Conservation (phyloP, 2,888 invertebrate genomes). For the Sinotaia quadrata region DNA sequence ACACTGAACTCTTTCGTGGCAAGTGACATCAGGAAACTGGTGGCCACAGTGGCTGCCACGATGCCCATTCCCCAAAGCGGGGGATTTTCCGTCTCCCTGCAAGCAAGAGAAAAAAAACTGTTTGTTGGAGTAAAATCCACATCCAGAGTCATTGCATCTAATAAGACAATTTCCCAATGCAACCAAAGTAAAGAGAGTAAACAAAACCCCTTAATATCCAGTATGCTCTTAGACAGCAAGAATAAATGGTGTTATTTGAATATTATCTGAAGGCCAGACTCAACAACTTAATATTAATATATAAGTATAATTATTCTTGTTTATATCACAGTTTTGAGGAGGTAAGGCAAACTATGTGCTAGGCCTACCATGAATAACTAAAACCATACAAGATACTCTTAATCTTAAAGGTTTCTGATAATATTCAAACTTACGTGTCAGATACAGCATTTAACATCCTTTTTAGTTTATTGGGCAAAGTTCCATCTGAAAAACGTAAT, state of each 20-base stretch:
- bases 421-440: constrained; percentile 16
- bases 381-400: too few species aligned
- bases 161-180: not conserved
- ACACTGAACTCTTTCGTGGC: constrained; percentile 19
- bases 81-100: constrained; percentile 23
- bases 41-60: constrained; percentile 15
- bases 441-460: constrained; percentile 20
- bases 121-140: not conserved
- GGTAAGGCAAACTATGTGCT: too few species aligned
- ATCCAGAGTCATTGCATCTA: not conserved
- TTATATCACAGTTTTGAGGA: too few species aligned
- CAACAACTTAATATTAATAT: too few species aligned
- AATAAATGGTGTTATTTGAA: not conserved
- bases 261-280: not conserved
- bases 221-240: not conserved
- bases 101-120: not conserved
- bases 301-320: too few species aligned
- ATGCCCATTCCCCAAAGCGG: constrained; percentile 27
- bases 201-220: not conserved
- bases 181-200: not conserved
- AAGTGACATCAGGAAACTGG: constrained; percentile 7
- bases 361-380: not conserved
- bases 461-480: constrained; percentile 17
- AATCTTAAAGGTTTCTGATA: not conserved
- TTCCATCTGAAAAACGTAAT: not conserved